Base-by-base conservation (phyloP, 2,888 invertebrate genomes). In the Callyntrura guangdongensis region DNA sequence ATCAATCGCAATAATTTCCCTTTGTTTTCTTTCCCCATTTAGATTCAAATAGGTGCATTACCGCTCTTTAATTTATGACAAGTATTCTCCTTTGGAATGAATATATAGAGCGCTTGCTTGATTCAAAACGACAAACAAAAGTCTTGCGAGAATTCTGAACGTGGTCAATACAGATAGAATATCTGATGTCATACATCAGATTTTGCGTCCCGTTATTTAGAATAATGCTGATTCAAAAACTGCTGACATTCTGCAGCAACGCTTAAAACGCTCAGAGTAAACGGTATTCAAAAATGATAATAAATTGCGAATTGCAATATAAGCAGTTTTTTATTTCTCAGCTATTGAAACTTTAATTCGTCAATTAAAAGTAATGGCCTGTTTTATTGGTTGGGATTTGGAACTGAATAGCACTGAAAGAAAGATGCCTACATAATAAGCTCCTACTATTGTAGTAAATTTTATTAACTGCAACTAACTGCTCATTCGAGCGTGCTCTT, bases 1-100 rank as follows among this genome's bases (percentile, higher is more conserved):
- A 12, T 74, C 47, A 20, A 14, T 69, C 17, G 45, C 45, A 36
- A 69, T 69, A 14, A 36, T 36, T 20, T 74, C 47, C 72, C 25
- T 74, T 74, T 74, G 72, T 74, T 74, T 49, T 20, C 36, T 36
- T 36, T 6, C 53, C 9, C 69, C 17, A 67, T 36, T 45, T 36
- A 69, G 36, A 45, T 45, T 36, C 36, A 6, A 36, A 36, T 36
- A 6, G 36, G 36, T 36, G 36, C 36, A 36, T 36, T 36, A 36
- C 6, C 6, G 3, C 36, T 36, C 3, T 6, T 36, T 6, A 36
- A 36, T 36, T 36, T 36, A 36, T 36, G n/a, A n/a, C n/a, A 36
- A 36, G 36, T 49, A 49, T 49, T 49, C 11, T 49, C 49, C n/a
- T n/a, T 53, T 12, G 36, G 36, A 36, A 4, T 36, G 36, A 36